Evolutionary conservation across 1,140 invertebrate species (phyloP).

Genomic region (Gerris buenoi): DNA sequence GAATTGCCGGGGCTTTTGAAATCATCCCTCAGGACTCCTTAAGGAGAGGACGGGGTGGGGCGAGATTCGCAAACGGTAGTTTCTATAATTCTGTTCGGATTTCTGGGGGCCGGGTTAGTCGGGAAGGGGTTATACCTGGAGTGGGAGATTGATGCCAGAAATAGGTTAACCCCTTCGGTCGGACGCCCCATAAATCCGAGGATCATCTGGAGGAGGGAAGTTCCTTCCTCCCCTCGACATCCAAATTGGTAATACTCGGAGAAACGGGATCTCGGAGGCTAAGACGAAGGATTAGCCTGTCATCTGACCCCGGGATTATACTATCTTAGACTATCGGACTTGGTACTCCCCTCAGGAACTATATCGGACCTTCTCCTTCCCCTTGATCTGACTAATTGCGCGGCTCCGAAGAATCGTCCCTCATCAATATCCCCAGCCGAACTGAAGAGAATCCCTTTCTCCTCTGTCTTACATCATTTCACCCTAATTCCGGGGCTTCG

Average conservation of each 20-base stretch:
- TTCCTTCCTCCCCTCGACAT: not conserved
- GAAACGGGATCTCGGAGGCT: not conserved
- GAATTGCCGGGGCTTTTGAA: not conserved
- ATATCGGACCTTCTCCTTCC: not conserved
- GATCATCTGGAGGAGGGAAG: not conserved
- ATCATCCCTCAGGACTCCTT: not conserved
- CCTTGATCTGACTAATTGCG: not conserved
- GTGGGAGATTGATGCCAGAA: not conserved
- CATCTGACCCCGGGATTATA: not conserved
- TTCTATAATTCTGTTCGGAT: not conserved
- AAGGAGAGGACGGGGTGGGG: no score
- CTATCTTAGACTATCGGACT: no score
- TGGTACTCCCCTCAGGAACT: not conserved
- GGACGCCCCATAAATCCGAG: not conserved
- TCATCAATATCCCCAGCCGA: not conserved
- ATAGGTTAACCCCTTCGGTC: not conserved
- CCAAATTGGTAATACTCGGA: not conserved
- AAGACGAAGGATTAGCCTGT: not conserved
- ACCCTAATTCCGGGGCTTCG: not conserved
- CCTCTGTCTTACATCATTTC: not conserved
- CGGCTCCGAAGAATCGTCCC: not conserved
- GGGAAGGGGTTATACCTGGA: not conserved
- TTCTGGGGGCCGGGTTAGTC: not conserved
- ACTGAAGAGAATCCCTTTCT: not conserved
- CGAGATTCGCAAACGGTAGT: not conserved